phyloP scores from a whole-genome alignment of 2,888 invertebrate genomes.

The Protophormia terraenovae region DNA sequence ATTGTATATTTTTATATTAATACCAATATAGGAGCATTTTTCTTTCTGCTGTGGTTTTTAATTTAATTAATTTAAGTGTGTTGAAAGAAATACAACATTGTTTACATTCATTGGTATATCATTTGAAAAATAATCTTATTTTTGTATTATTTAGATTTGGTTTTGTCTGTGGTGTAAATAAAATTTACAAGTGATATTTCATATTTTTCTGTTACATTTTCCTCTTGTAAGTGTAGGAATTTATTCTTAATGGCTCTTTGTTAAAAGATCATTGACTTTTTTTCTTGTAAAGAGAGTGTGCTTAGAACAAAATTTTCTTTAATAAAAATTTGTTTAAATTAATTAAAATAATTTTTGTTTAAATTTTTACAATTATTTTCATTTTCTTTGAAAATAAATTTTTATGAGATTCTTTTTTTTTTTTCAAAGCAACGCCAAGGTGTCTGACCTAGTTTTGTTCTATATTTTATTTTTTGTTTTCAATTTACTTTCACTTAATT shows the following conservation, averaged over 20 bases:
- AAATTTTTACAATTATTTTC: conserved; percentile 1
- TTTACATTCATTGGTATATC: conserved; percentile 19
- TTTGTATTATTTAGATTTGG: background rate
- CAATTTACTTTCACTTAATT: conserved; percentile 46
- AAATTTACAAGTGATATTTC: conserved; percentile 56
- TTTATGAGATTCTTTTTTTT: background rate
- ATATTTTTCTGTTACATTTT: conserved; percentile 33
- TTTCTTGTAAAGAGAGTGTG: conserved; percentile 3
- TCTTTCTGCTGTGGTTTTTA: background rate
- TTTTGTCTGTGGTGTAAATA: conserved; percentile 1
- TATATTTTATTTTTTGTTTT: background rate
- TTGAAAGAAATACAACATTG: conserved; percentile 65
- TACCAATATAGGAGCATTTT: background rate
- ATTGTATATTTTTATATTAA: background rate
- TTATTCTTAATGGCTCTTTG: background rate
- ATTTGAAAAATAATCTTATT: conserved; percentile 21
- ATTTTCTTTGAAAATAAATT: background rate
- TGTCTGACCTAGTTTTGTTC: conserved; percentile 43
- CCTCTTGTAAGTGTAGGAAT: background rate
- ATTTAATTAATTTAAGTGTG: conserved; percentile 59
- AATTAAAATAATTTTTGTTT: background rate
- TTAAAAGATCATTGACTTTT: conserved; percentile 53
- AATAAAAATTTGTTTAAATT: background rate
- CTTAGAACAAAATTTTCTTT: background rate
- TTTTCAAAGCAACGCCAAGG: conserved; percentile 20